phyloP scores from a whole-genome alignment of 2,888 invertebrate species.

The Malthinus seriepunctatus region DNA sequence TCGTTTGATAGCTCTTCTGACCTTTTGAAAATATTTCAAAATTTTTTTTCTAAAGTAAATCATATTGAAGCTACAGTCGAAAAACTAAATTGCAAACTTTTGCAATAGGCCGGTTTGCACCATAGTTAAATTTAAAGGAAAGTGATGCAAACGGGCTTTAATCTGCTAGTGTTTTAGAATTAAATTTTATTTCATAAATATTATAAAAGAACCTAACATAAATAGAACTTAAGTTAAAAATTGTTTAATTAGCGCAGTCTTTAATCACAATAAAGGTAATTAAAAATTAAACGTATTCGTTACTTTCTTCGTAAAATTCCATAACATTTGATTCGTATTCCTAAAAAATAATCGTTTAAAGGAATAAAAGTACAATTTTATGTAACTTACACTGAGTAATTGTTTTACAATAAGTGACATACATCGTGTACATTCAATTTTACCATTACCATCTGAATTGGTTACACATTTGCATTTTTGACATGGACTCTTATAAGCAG shows the following conservation, averaged over 20 bases:
- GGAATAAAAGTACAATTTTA: neutral
- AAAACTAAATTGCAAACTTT: no score
- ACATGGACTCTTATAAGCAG: constrained; percentile 33
- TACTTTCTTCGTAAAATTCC: constrained; percentile 16
- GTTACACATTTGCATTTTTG: constrained; percentile 36
- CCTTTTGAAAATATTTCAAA: no score
- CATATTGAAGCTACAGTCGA: no score
- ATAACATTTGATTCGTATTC: constrained; percentile 29
- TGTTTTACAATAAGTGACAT: constrained; percentile 37
- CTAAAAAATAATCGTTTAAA: constrained; percentile 16
- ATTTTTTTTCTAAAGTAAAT: no score
- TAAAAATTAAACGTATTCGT: constrained; percentile 10
- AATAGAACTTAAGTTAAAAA: no score
- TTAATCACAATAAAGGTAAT: neutral
- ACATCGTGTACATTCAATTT: constrained; percentile 35
- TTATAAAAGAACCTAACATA: no score
- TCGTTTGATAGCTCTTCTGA: no score
- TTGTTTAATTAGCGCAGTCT: neutral
- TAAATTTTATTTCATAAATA: no score
- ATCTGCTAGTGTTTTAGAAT: no score
- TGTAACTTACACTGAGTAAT: constrained; percentile 34
- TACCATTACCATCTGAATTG: constrained; percentile 30
- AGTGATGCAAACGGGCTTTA: no score
- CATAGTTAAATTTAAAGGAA: no score
- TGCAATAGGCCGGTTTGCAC: no score